These are phyloP conservation scores for Psittacula derbiana DNA, from an alignment of 2,797 vertebrate genomes.

Conservation along the genomic window DNA sequence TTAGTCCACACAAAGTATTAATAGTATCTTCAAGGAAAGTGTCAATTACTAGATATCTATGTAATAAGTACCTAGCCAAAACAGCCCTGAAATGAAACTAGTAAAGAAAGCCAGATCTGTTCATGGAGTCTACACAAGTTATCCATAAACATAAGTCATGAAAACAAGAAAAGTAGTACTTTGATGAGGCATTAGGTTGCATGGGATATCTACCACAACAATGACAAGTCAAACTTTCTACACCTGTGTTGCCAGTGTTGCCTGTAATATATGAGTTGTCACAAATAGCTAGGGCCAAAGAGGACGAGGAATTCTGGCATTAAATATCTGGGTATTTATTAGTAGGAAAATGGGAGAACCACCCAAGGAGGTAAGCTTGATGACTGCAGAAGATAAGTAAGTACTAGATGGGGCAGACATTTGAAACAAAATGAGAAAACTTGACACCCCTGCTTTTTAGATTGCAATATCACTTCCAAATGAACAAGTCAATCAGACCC, in stretches of 20 bases:
- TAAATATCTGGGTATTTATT: background rate
- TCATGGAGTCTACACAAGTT: background rate
- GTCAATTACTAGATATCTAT: background rate
- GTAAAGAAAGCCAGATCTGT: background rate
- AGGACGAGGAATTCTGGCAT: background rate
- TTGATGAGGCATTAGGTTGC: background rate
- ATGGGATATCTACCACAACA: background rate
- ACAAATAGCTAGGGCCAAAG: background rate
- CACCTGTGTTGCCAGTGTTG: background rate
- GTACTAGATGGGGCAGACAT: background rate
- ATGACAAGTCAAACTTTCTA: background rate
- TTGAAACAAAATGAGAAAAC: background rate
- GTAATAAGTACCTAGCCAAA: background rate
- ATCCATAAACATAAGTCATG: background rate
- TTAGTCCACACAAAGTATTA: background rate
- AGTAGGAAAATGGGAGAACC: background rate
- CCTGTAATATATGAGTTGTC: background rate
- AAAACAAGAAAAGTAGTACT: background rate
- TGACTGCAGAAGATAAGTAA: background rate
- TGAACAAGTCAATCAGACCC: background rate
- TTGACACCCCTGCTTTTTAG: background rate
- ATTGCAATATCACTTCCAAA: background rate
- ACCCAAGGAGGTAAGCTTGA: background rate
- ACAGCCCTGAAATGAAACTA: background rate
- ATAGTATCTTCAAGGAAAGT: background rate